These are phyloP conservation scores for Monopterus albus DNA, from an alignment of 2,113 vertebrate genomes.

Conservation along the genomic window DNA sequence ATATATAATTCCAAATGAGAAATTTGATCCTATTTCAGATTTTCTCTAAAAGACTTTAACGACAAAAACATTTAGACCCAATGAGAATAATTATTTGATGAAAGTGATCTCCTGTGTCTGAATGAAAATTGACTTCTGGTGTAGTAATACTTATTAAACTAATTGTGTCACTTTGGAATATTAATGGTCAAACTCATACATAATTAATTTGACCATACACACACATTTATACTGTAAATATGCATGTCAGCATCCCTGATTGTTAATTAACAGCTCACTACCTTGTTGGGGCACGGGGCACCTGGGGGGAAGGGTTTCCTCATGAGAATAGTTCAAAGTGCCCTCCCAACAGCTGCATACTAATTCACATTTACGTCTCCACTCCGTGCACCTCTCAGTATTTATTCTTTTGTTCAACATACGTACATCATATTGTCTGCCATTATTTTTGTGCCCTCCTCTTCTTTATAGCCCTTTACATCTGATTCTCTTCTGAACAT, in stretches of 20 bases:
- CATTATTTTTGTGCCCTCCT: not conserved
- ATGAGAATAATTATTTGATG: too few relatives aligned
- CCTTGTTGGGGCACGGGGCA: slow-evolving; percentile 30
- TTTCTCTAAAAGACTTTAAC: too few relatives aligned
- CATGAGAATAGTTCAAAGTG: slow-evolving; percentile 34
- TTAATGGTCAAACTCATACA: slow-evolving; percentile 20
- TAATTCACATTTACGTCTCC: slow-evolving; percentile 32
- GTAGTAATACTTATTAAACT: not conserved
- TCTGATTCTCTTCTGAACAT: not conserved
- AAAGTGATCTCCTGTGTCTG: too few relatives aligned
- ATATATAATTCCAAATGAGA: too few relatives aligned
- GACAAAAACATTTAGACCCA: too few relatives aligned
- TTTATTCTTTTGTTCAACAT: not conserved
- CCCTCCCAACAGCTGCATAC: slow-evolving; percentile 24
- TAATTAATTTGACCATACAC: slow-evolving; percentile 2
- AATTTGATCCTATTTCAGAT: too few relatives aligned
- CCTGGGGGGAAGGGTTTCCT: slow-evolving; percentile 39
- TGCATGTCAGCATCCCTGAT: slow-evolving; percentile 11
- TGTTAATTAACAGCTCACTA: slow-evolving; percentile 42
- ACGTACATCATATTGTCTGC: not conserved
- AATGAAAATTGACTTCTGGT: too few relatives aligned
- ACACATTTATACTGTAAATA: slow-evolving; percentile 1
- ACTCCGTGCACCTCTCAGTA: not conserved
- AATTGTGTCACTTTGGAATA: slow-evolving; percentile 11
- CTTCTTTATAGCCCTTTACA: not conserved